Base-by-base conservation (phyloP, 2,797 vertebrate species). In the Aldrovandia affinis region DNA sequence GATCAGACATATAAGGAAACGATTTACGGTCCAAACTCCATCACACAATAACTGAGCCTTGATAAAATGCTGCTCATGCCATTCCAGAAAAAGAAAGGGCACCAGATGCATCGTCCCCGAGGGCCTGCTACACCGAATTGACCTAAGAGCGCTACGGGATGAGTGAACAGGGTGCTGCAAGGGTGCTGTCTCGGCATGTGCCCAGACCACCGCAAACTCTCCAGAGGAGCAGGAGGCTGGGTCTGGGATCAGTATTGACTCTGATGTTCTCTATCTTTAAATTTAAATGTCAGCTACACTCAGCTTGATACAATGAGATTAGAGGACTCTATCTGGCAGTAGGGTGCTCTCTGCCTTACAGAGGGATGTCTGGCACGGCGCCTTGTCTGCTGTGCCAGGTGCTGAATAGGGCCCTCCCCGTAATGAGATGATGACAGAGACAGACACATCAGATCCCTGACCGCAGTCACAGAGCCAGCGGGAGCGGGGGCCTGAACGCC, bases 241-340 rank as follows among this genome's bases (percentile, higher is more conserved):
- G 85, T 86, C 85, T 88, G 86, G 89, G 89, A 94, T 95, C 91
- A 89, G 90, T 91, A 93, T 90, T 87, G 91, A 91, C 92, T 91
- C 55, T 93, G 90, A 94, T 94, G 89, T 92, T 92, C 92, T 93
- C 89, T 81, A 91, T 90, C 92, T 94, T 93, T 91, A 92, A 94
- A 93, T 94, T 92, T 87, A 94, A 95, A 96, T 92, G 91, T 92
- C 94, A 93, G 86, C 89, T 87, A 85, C 85, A 88, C 89, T 92
- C 89, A 87, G 87, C 89, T 89, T 92, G 91, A 93, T 89, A 88
- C 88, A 83, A 83, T 87, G 88, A 91, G 92, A 92, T 94, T 93
- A 92, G 83, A 92, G 90, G 83, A 86, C 89, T 90, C 85, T 82
- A 89, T 92, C 87, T 92, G 91, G 89, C 90, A 90, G 88, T 86